Conservation (phyloP, 2,797 vertebrate species). For the Melanotaenia pygmaea region DNA sequence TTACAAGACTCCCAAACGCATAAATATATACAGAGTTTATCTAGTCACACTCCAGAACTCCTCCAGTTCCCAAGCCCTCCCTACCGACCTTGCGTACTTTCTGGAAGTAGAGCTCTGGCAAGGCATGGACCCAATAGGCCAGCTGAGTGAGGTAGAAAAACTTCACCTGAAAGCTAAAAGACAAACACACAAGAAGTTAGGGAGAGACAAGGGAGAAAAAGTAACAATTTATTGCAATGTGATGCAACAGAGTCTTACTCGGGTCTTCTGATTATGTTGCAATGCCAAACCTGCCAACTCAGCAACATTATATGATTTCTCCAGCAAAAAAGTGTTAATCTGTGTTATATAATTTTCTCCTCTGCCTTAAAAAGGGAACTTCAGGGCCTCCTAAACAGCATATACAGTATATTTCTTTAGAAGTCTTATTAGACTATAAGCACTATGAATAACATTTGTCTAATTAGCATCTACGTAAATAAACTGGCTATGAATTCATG, state of each 20-base stretch:
- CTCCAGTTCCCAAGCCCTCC: slow-evolving; percentile 51
- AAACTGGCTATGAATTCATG: too few species aligned
- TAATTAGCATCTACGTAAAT: not conserved
- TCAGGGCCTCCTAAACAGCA: not conserved
- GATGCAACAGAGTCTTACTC: not conserved
- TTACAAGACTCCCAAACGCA: not conserved
- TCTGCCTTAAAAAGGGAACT: not conserved
- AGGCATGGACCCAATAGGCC: slow-evolving; percentile 95
- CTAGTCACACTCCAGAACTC: slow-evolving; percentile 37
- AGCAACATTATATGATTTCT: not conserved
- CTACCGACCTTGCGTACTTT: slow-evolving; percentile 97
- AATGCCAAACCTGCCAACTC: not conserved
- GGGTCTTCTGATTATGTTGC: not conserved
- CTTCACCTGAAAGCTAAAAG: slow-evolving; percentile 96
- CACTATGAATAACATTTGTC: not conserved
- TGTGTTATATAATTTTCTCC: not conserved
- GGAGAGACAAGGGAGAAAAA: not conserved
- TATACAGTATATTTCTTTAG: not conserved
- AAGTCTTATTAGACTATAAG: not conserved
- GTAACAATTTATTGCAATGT: not conserved
- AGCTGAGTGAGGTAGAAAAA: slow-evolving; percentile 98
- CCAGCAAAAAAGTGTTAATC: not conserved
- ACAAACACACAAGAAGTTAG: not conserved
- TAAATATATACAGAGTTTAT: slow-evolving; percentile 41
- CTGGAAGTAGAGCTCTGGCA: slow-evolving; percentile 98